Conservation (phyloP, 2,113 vertebrate species). For the Syrmaticus mikado region DNA sequence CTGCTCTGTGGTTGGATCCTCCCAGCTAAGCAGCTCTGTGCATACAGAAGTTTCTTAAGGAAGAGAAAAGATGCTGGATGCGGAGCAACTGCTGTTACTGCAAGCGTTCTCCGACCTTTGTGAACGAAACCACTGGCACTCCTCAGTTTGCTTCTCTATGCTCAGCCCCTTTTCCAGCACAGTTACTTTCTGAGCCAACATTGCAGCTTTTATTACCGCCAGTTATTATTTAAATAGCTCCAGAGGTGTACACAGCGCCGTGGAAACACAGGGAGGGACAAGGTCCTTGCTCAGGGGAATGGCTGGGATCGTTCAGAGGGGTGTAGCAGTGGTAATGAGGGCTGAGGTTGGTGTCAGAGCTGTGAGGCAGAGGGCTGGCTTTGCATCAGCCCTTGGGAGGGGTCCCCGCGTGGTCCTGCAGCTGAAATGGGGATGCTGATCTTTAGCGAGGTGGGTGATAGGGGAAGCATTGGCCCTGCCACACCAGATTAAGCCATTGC, state of each 20-base stretch:
- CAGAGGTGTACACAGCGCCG: neutral
- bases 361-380: neutral
- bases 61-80: constrained; percentile 35
- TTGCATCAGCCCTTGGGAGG: neutral
- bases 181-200: neutral
- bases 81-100: constrained; percentile 14
- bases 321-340: neutral
- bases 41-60: constrained; percentile 24
- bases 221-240: neutral
- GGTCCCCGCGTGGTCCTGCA: neutral
- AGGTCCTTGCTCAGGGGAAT: neutral
- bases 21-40: neutral
- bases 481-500: neutral
- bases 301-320: neutral
- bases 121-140: neutral
- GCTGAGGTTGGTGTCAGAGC: neutral
- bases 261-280: neutral
- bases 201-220: neutral
- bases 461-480: neutral
- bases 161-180: neutral
- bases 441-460: neutral
- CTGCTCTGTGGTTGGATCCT: constrained; percentile 34
- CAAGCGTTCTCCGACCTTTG: neutral
- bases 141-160: accelerated
- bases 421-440: neutral